Base-by-base conservation (phyloP, 2,797 vertebrate species). In the Bradypus variegatus region DNA sequence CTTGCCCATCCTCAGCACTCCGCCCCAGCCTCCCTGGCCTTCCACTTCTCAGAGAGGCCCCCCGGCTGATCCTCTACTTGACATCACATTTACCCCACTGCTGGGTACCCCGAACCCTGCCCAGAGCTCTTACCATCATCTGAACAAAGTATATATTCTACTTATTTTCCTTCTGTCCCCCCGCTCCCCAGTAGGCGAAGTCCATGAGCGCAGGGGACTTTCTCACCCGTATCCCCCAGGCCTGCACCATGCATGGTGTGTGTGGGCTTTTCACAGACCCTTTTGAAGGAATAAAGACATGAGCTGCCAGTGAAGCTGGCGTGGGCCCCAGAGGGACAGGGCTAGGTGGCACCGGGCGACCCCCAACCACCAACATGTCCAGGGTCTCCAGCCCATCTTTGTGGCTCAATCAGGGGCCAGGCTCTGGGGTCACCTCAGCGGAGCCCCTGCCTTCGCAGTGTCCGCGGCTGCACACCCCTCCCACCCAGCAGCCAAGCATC, bases 61-160 rank as follows among this genome's bases (percentile, higher is more conserved):
- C 21, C 12, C 53, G 5, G 53, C 53, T 55, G 55, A 55, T 45
- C 41, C 41, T 45, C 3, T 45, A 19, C 55, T 55, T 18, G 55
- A 55, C 55, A 7, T 55, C 55, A 58, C 25, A 18, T 1, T 19
- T 11, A 23, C 53, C 31, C 29, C 55, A 19, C 69, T 48, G 36
- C 33, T 19, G 96, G 97, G 97, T 96, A 96, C 97, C 18, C 55
- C 6, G 53, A 55, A 16, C 97, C 97, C 96, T 97, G 95, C 86
- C 96, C 86, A 98, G 96, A 69, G n/a, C 16, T 1, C 45, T 91
- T 91, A 41, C 10, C 45, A 25, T 62, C 53, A 31, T 31, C 65
- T 5, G 13, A 19, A 31, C 69, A 19, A 9, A 16, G 18, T 45
- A 50, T 4, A 50, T 38, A 29, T 65, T 53, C 62, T 50, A 25